A percentile compares a stretch with the other conserved stretches of the same genome.
Conservation (phyloP, 2,797 vertebrate genomes). For the Acanthurus leucopareius region DNA sequence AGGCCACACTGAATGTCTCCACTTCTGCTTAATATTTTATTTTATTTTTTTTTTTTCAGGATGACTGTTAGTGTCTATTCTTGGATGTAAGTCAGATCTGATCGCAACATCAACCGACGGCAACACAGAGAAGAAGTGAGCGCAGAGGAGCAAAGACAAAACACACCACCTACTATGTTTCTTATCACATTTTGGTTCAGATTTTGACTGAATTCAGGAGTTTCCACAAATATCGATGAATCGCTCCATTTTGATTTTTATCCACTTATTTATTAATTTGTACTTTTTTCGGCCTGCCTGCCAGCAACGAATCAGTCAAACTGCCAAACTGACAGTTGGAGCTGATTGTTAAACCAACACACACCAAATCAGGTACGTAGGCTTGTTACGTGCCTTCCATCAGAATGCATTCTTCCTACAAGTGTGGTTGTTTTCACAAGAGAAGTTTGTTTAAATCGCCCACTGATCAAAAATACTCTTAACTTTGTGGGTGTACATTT, state of each 20-base stretch:
- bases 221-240: background rate
- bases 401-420: background rate
- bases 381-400: background rate
- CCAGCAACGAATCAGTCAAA: background rate
- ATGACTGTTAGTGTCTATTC: conserved; percentile 49
- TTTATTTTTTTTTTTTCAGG: conserved; percentile 51
- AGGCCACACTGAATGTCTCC: conserved; percentile 38
- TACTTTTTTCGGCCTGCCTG: background rate
- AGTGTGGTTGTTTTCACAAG: background rate
- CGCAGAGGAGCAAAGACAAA: conserved; percentile 18
- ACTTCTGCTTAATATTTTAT: conserved; percentile 35
- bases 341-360: background rate
- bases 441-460: background rate
- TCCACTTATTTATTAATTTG: too few relatives aligned
- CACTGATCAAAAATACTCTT: background rate
- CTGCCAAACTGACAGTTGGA: conserved; percentile 3
- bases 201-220: too few relatives aligned
- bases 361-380: background rate
- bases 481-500: background rate
- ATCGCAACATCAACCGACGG: conserved; percentile 33
- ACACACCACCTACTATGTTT: background rate
- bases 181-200: too few relatives aligned
- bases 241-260: conserved; percentile 7
- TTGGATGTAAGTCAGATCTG: conserved; percentile 37
- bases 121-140: conserved; percentile 4